Evolutionary conservation across 2,113 vertebrate genomes (phyloP), one percentile per base, ranked within the genome.

Genomic region (Meriones unguiculatus): DNA sequence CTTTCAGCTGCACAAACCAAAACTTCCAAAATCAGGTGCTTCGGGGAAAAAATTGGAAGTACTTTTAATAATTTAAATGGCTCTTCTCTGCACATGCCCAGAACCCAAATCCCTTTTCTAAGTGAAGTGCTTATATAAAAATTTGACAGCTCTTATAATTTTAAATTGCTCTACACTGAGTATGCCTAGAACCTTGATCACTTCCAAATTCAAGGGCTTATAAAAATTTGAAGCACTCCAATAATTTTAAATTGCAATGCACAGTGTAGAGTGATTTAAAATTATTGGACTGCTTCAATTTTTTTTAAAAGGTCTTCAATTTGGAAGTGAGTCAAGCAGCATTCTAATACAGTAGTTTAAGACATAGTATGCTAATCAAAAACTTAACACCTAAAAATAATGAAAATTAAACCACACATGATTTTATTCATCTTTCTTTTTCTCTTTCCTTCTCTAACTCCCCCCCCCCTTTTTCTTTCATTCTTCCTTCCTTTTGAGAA

Each of bases 221-320:
- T 99, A 99, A 99, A 99, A 99, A 99, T 99, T 99, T 99, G 98
- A 99, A 99, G 99, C 98, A 99, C 99, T 99, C 98, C 99, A 99
- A 99, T 99, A 99, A 99, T 99, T 99, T 98, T 99, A 99, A 99
- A 99, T 99, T 99, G 99, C 98, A 98, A 99, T 98, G 98, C 98
- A 99, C 98, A 98, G 98, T 98, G 98, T 97, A 98, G 98, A 99
- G 98, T 99, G 98, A 99, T 99, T 99, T 99, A 99, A 99, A 99
- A 98, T 99, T 99, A 99, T 99, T 99, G 98, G 98, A 98, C 98
- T 98, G 98, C 98, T 99, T 98, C 98, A 98, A 98, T 99, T 98
- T 98, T 87, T 97, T 98, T 98, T 98, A 98, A 99, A 99, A 98
- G 98, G 98, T 98, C 98, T 99, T 99, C 98, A 98, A 98, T 99